Conservation (phyloP, 2,888 invertebrate species). For the Spilosoma lubricipeda region DNA sequence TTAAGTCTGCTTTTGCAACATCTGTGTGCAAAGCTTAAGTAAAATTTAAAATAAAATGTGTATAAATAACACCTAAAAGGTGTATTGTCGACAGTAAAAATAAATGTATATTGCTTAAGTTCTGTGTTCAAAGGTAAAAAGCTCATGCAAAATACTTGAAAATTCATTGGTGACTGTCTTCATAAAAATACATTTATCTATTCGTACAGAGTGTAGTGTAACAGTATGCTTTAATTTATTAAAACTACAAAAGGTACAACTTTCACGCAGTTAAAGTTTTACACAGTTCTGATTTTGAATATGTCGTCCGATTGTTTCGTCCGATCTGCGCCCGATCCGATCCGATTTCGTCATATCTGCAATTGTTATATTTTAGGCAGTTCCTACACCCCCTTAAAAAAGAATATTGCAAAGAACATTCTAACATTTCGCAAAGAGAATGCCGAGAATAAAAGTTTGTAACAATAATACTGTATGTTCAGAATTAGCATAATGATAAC, state of each 20-base stretch:
- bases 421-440: slow-evolving; percentile 53
- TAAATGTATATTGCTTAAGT: not conserved
- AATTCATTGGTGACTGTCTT: not conserved
- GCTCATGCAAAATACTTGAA: not conserved
- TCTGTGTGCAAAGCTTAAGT: too few relatives aligned
- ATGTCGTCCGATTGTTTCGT: not conserved
- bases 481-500: slow-evolving; percentile 81
- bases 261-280: not conserved
- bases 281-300: not conserved
- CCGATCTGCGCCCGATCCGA: not conserved
- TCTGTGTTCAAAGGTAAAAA: not conserved
- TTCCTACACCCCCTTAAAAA: slow-evolving; percentile 37
- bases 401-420: slow-evolving; percentile 39
- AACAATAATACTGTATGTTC: slow-evolving; percentile 72
- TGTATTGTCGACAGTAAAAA: too few relatives aligned
- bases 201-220: not conserved
- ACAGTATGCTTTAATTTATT: not conserved
- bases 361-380: slow-evolving; percentile 23
- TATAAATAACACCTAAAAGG: too few relatives aligned
- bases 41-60: too few relatives aligned
- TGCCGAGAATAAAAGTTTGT: slow-evolving; percentile 66
- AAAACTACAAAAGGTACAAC: not conserved
- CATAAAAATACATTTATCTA: not conserved
- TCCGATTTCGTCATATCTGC: too few relatives aligned
- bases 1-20: too few relatives aligned